These are phyloP conservation scores for Pelobates cultripes DNA, from an alignment of 2,797 vertebrate species.

Conservation along the genomic window DNA sequence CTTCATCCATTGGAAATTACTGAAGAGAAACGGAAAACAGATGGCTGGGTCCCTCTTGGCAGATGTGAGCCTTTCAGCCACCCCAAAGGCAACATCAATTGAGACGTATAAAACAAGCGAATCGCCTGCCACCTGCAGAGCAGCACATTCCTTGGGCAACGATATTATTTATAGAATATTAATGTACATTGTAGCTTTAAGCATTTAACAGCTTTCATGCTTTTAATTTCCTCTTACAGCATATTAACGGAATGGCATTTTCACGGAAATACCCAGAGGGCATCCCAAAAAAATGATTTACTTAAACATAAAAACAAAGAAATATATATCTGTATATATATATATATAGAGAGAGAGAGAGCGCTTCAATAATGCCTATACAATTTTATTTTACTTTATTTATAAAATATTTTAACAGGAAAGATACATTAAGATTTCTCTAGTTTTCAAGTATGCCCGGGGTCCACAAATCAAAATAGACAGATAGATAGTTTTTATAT, in stretches of 20 bases:
- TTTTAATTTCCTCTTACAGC: not conserved
- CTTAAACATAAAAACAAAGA: too few species aligned
- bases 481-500: too few species aligned
- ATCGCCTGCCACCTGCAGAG: constrained; percentile 30
- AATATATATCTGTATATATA: too few species aligned
- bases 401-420: too few species aligned
- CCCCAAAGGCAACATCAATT: constrained; percentile 26
- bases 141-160: constrained; percentile 3
- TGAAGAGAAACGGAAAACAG: constrained; percentile 18
- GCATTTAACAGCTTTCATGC: not conserved
- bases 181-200: not conserved
- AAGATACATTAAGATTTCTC: too few species aligned
- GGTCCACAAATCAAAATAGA: too few species aligned
- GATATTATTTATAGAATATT: constrained; percentile 45
- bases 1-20: constrained; percentile 23
- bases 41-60: constrained; percentile 36
- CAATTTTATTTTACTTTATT: too few species aligned
- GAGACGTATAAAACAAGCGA: constrained; percentile 15
- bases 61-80: constrained; percentile 30
- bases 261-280: too few species aligned
- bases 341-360: too few species aligned
- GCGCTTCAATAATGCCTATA: too few species aligned
- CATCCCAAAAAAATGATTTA: too few species aligned
- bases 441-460: too few species aligned
- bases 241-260: not conserved